Conservation (phyloP, 2,797 vertebrate species). For the Syngnathus acus region DNA sequence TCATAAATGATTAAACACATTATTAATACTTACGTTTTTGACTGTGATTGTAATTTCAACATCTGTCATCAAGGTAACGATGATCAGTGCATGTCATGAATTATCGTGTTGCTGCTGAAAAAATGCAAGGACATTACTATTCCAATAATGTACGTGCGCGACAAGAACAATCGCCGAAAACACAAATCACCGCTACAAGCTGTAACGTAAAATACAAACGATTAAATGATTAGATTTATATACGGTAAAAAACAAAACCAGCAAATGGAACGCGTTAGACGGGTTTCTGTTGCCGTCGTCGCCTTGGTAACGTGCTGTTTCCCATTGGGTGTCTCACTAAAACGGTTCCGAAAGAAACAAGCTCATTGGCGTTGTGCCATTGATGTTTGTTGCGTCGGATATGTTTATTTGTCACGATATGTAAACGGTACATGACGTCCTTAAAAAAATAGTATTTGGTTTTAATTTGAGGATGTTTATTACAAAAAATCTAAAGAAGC, state of each 20-base stretch:
- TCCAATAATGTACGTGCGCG: neutral
- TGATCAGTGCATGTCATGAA: neutral
- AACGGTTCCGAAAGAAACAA: neutral
- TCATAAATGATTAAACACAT: neutral
- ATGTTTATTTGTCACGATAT: too few species aligned
- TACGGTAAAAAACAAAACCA: neutral
- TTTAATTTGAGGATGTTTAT: neutral
- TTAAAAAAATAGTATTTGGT: neutral
- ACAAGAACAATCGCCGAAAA: neutral
- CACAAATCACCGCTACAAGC: neutral
- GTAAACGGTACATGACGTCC: neutral
- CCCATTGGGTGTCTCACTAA: neutral
- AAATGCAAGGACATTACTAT: neutral
- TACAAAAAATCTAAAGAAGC: neutral
- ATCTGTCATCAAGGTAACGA: neutral
- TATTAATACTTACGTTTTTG: neutral
- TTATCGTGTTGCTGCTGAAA: neutral
- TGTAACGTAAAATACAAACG: neutral
- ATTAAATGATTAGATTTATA: neutral
- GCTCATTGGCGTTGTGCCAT: neutral
- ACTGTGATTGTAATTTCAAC: neutral
- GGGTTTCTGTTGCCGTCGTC: neutral
- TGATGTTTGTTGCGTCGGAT: too few species aligned
- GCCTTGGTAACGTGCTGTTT: neutral
- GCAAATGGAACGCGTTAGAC: neutral